Conservation (phyloP, 2,113 vertebrate genomes). For the human region DNA sequence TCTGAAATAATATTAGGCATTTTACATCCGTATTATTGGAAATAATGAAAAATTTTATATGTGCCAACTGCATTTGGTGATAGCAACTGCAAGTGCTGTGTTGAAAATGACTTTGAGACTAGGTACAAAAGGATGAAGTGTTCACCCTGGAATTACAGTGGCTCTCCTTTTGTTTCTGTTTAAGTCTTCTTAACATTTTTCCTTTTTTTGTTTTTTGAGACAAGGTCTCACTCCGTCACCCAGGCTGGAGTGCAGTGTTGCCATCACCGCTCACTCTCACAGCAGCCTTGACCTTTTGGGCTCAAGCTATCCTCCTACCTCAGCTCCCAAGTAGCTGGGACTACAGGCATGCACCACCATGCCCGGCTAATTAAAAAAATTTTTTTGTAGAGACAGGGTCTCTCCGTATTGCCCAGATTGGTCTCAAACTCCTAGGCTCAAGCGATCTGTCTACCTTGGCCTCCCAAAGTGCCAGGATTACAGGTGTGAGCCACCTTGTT, state of each 20-base stretch:
- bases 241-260: neutral
- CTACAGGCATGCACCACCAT: too few relatives aligned
- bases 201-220: neutral
- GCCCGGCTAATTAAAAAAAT: too few relatives aligned
- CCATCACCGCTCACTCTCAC: neutral
- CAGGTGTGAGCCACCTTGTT: neutral
- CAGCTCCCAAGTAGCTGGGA: too few relatives aligned
- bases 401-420: too few relatives aligned
- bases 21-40: neutral
- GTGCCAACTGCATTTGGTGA: neutral
- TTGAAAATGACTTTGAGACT: neutral
- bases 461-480: too few relatives aligned
- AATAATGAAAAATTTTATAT: neutral
- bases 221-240: neutral
- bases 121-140: neutral
- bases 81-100: neutral
- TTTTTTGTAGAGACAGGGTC: too few relatives aligned
- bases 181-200: constrained; percentile 25
- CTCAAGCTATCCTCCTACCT: neutral
- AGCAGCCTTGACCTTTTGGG: neutral
- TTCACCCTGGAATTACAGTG: neutral
- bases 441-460: too few relatives aligned
- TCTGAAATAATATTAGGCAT: constrained; percentile 6
- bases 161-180: neutral
- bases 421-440: too few relatives aligned